A percentile compares a stretch with the other conserved stretches of the same genome.
These are phyloP conservation scores for Dendrocincla fuliginosa DNA, from an alignment of 2,797 vertebrate genomes.

Conservation along the genomic window DNA sequence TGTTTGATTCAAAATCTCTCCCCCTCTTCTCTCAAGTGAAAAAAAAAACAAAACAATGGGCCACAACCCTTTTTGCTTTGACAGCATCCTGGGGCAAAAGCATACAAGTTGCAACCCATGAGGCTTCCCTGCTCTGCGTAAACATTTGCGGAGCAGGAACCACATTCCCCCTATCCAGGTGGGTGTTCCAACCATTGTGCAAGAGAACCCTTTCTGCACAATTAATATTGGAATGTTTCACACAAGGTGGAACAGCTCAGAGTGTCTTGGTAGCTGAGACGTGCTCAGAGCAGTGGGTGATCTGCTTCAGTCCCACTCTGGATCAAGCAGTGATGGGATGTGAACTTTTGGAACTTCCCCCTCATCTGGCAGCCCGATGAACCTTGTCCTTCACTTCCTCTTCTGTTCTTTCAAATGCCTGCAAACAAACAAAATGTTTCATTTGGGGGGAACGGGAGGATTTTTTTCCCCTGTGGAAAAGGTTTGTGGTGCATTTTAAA, in stretches of 20 bases:
- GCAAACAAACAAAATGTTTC: constrained; percentile 45
- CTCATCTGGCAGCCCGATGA: constrained; percentile 62
- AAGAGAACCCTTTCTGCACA: neutral
- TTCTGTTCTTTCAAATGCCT: constrained; percentile 53
- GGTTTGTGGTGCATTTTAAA: neutral
- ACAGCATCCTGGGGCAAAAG: neutral
- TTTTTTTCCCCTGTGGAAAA: constrained; percentile 5
- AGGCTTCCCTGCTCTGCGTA: constrained; percentile 24
- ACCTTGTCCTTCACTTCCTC: constrained; percentile 27
- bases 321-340: neutral
- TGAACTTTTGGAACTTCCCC: constrained; percentile 62
- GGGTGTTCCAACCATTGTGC: constrained; percentile 46
- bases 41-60: neutral
- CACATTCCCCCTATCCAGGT: constrained; percentile 33
- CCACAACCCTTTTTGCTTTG: neutral
- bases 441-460: neutral
- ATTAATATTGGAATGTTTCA: constrained; percentile 24
- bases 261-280: constrained; percentile 25
- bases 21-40: neutral
- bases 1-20: neutral
- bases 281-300: constrained; percentile 12
- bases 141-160: constrained; percentile 27
- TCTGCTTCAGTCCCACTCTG: constrained; percentile 21
- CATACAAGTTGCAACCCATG: neutral
- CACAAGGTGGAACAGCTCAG: constrained; percentile 2